Base-by-base conservation (phyloP, 2,888 invertebrate genomes). In the Rhorus exstirpatorius region DNA sequence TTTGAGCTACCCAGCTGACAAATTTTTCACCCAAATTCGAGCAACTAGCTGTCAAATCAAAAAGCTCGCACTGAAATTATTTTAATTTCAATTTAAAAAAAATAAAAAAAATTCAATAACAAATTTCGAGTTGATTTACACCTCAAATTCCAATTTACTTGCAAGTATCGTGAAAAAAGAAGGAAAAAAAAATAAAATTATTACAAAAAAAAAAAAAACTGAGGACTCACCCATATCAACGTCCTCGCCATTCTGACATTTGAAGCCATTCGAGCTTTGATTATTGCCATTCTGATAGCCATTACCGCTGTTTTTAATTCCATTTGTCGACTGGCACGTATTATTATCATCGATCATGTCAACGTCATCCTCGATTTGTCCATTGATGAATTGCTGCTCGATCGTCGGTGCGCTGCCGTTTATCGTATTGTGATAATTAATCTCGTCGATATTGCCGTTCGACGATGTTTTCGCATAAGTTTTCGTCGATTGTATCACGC, bases 401-500 rank as follows among this genome's bases (percentile, higher is more conserved):
- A 58, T 67, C 78, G 93, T 93, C 89, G 92, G 93, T 14, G 87
- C 89, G 51, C 89, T 89, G 84, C 94, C 94, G 83, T 94, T 95
- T 84, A 94, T 89, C 63, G 92, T 85, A 88, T 94, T 94, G 86
- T 93, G 93, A 84, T 94, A 93, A 88, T 94, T 95, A 93, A 94
- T 93, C 87, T 94, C 94, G 86, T 94, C 94, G 65, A 94, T 93
- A 76, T 90, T 91, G 21, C 91, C 89, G 60, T 91, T 91, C 75
- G 90, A 75, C 63, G 90, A 88, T 55, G 89, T 84, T 86, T 91
- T 93, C 75, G 89, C 89, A 84, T 92, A 93, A 80, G 91, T 93
- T 92, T 95, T 94, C 83, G 97, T 97, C 92, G 97, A 97, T 92
- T 97, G 96, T 92, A 97, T 97, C 74, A 97, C 97, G 86, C 97